Base-by-base conservation (phyloP, 2,113 vertebrate genomes). In the Turnix velox region DNA sequence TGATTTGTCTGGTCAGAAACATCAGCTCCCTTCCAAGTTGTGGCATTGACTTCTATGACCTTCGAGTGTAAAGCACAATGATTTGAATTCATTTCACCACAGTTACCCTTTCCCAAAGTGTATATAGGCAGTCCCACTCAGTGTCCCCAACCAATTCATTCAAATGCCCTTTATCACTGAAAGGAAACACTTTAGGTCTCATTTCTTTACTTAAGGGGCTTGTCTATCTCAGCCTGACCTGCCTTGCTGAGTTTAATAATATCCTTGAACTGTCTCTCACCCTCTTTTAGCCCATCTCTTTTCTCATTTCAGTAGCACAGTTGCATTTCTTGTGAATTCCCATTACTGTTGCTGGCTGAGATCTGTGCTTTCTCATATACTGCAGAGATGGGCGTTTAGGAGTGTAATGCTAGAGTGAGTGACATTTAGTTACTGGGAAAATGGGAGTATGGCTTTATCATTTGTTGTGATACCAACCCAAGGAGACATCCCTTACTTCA, bases 211-310 rank as follows among this genome's bases (percentile, higher is more conserved):
- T 90, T 86, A n/a, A 88, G 80, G 59, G 72, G 81, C 59, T 74
- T 25, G 13, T 83, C 54, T 84, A 42, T 61, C 59, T 86, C 80
- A 84, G 30, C 9, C 72, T 79, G 78, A 76, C 78, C 82, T 86
- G 33, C 18, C 59, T 58, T 49, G 14, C 62, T 0, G 0, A 84
- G 63, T 74, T 25, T 31, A 91, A 57, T 62, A 66, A 81, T 42
- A 77, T 30, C 86, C 93, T 93, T 92, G 94, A 95, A 93, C 83
- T 88, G 59, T 58, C 72, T 93, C 80, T 95, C 88, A 77, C 83
- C 59, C 51, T 80, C 46, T 88, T 88, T 73, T 71, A 93, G 52
- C 48, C 37, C 62, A 33, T 77, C 39, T 92, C 69, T 87, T 91
- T 68, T 43, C 78, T 77, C 46, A 73, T 90, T 88, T 93, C 46